phyloP scores from a whole-genome alignment of 2,888 invertebrate genomes.

The Actias luna region DNA sequence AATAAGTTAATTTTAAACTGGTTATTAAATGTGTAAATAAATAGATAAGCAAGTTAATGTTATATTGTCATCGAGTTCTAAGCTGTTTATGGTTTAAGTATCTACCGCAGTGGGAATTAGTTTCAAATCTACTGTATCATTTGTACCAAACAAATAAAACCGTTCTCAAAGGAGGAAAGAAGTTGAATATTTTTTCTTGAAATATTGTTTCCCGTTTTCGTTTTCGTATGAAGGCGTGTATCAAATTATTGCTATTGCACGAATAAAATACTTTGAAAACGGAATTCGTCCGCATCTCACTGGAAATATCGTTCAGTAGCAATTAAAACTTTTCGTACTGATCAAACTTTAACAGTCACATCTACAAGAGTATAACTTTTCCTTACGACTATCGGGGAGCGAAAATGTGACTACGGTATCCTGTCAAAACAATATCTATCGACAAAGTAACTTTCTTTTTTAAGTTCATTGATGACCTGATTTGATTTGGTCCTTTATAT shows the following conservation, averaged over 20 bases:
- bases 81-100: too few relatives aligned
- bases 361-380: slow-evolving; percentile 55
- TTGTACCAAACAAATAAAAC: too few relatives aligned
- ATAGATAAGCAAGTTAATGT: too few relatives aligned
- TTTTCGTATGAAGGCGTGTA: slow-evolving; percentile 34
- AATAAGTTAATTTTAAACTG: too few relatives aligned
- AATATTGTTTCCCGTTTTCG: too few relatives aligned
- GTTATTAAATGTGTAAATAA: too few relatives aligned
- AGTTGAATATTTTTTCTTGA: neutral
- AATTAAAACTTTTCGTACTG: slow-evolving; percentile 75
- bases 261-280: slow-evolving; percentile 58
- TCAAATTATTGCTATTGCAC: slow-evolving; percentile 46
- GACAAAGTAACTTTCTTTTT: slow-evolving; percentile 40
- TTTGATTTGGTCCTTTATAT: neutral
- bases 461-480: slow-evolving; percentile 17
- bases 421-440: slow-evolving; percentile 36
- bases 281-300: slow-evolving; percentile 43
- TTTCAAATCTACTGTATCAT: too few relatives aligned
- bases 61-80: too few relatives aligned
- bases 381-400: slow-evolving; percentile 42
- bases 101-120: too few relatives aligned
- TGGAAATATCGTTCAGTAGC: slow-evolving; percentile 69
- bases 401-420: slow-evolving; percentile 50
- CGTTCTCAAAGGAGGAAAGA: neutral
- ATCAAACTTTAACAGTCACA: slow-evolving; percentile 74